Evolutionary conservation across 2,797 vertebrate species (phyloP).

Genomic region (Sciurus vulgaris): DNA sequence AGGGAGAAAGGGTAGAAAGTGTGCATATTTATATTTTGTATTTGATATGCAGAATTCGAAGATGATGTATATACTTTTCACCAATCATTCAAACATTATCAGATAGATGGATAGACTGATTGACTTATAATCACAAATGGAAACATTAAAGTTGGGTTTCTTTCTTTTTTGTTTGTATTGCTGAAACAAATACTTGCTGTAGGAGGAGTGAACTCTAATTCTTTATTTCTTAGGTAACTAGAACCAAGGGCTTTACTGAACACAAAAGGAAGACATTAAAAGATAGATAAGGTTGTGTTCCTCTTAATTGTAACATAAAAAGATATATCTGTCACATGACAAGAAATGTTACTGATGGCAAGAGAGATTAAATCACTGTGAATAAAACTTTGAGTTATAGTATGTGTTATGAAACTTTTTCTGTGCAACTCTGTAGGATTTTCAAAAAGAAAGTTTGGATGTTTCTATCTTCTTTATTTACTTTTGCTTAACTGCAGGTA

Average conservation of each 20-base stretch:
- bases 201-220: not conserved
- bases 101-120: not conserved
- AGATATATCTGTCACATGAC: not conserved
- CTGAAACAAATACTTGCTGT: not conserved
- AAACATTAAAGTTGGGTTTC: not conserved
- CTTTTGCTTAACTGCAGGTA: not conserved
- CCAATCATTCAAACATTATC: not conserved
- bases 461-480: not conserved
- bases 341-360: not conserved
- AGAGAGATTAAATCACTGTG: not conserved
- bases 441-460: not conserved
- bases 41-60: not conserved
- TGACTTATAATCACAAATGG: not conserved
- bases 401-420: not conserved
- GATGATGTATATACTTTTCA: not conserved
- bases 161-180: not conserved
- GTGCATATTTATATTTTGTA: not conserved
- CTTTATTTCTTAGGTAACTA: not conserved
- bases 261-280: not conserved
- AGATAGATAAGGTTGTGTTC: not conserved
- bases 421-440: not conserved
- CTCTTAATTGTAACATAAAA: not conserved
- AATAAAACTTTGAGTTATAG: not conserved
- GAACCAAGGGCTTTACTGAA: not conserved
- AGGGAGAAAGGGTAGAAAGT: not conserved